A percentile compares a stretch with the other conserved stretches of the same genome.
Evolutionary conservation across 2,888 invertebrate genomes (phyloP).

Genomic region (Andrena trimmerana): DNA sequence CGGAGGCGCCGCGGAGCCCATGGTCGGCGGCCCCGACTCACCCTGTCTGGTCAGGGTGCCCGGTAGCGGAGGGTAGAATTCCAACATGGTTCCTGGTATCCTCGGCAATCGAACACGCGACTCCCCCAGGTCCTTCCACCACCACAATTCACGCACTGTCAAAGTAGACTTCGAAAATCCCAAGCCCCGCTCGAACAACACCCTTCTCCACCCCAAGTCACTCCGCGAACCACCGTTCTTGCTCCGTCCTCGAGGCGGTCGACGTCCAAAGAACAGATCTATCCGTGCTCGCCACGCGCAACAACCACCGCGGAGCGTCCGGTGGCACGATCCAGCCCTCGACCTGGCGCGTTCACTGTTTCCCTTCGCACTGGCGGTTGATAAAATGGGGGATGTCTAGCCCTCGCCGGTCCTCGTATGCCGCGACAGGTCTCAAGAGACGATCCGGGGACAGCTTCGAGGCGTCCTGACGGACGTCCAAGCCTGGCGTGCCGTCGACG

Average conservation of each 20-base stretch:
- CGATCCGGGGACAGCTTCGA: constrained; percentile 14
- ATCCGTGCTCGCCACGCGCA: not conserved
- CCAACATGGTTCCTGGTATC: constrained; percentile 87
- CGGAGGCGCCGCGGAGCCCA: constrained; percentile 69
- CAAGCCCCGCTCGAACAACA: not conserved
- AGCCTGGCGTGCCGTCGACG: not conserved
- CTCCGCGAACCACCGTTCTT: too few relatives aligned
- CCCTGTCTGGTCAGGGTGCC: constrained; percentile 73
- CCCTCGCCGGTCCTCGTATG: constrained; percentile 59
- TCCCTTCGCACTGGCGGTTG: not conserved
- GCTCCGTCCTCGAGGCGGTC: not conserved
- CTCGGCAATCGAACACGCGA: not conserved
- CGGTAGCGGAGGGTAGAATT: constrained; percentile 87
- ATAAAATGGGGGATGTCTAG: not conserved
- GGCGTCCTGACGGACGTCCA: constrained; percentile 30
- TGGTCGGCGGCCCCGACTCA: constrained; percentile 69
- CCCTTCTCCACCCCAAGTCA: too few relatives aligned
- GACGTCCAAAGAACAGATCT: not conserved
- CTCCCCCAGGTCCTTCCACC: not conserved
- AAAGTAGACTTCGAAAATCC: not conserved
- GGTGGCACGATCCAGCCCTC: not conserved
- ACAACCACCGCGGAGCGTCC: not conserved
- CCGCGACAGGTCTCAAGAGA: constrained; percentile 63
- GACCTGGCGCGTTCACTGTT: not conserved
- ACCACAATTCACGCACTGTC: not conserved